Percentiles rank a stretch among this genome's conserved stretches.
Conservation (phyloP, 2,113 vertebrate genomes). For the Solea solea region DNA sequence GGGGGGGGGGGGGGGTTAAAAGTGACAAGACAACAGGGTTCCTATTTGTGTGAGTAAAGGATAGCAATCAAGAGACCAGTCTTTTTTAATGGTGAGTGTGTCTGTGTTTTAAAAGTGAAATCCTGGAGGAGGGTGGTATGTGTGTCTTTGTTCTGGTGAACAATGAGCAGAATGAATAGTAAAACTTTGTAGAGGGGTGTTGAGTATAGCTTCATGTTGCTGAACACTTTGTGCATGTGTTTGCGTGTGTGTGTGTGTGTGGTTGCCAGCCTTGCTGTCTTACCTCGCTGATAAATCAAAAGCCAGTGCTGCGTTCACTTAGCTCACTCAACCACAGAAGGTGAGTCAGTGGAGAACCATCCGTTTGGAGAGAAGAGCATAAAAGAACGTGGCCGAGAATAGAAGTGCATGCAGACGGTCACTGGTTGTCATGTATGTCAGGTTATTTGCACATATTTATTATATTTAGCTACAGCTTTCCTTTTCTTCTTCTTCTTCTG, state of each 20-base stretch:
- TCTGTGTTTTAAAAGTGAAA: slow-evolving; percentile 29
- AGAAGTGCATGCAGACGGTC: slow-evolving; percentile 8
- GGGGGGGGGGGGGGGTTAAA: slow-evolving; percentile 28
- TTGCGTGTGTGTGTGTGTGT: slow-evolving; percentile 28
- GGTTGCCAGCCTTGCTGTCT: slow-evolving; percentile 31
- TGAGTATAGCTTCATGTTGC: slow-evolving; percentile 59
- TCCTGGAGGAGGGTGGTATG: not conserved
- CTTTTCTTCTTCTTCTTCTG: not conserved
- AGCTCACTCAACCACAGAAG: slow-evolving; percentile 49
- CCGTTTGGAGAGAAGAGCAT: not conserved
- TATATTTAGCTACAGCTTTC: not conserved
- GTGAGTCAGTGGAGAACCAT: slow-evolving; percentile 64
- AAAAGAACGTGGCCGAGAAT: slow-evolving; percentile 1
- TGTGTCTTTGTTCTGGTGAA: slow-evolving; percentile 37
- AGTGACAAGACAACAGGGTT: not conserved
- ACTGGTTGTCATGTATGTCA: not conserved
- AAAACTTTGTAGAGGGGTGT: slow-evolving; percentile 19
- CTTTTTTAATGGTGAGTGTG: slow-evolving; percentile 48
- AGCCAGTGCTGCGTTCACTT: slow-evolving; percentile 45
- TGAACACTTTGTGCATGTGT: slow-evolving; percentile 46
- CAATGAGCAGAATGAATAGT: slow-evolving; percentile 34
- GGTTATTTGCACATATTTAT: not conserved
- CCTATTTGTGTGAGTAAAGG: slow-evolving; percentile 33
- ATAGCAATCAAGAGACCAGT: slow-evolving; percentile 20
- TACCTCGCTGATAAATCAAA: slow-evolving; percentile 46